Percentiles rank a stretch among this genome's conserved stretches.
Conservation (phyloP, 1,140 invertebrate genomes). For the Dendroctonus ponderosae region DNA sequence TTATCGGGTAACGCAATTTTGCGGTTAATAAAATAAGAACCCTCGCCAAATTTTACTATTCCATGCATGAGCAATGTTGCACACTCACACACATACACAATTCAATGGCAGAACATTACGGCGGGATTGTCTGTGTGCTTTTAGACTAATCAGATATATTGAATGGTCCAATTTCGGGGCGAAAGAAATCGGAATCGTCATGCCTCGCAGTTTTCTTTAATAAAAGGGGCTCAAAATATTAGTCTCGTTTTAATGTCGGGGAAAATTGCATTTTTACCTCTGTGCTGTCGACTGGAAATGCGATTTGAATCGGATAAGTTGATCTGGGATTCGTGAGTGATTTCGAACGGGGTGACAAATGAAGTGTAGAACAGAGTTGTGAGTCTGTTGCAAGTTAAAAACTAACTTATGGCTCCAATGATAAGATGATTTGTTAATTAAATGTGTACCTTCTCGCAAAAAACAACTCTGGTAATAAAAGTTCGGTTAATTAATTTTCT, state of each 20-base stretch:
- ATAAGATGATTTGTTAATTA: too few species aligned
- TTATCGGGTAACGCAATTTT: slow-evolving; percentile 25
- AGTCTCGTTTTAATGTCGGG: slow-evolving; percentile 23
- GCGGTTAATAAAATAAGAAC: slow-evolving; percentile 31
- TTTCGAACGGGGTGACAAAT: too few species aligned
- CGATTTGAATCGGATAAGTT: background rate
- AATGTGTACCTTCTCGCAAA: too few species aligned
- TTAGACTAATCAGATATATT: slow-evolving; percentile 29
- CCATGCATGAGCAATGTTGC: slow-evolving; percentile 31
- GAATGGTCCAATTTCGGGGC: slow-evolving; percentile 27
- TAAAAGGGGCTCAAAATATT: slow-evolving; percentile 24
- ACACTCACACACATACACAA: slow-evolving; percentile 2
- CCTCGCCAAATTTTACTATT: slow-evolving; percentile 18
- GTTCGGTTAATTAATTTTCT: too few species aligned
- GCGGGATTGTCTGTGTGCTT: slow-evolving; percentile 10
- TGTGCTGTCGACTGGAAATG: slow-evolving; percentile 16
- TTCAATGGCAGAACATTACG: slow-evolving; percentile 17
- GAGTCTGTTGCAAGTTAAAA: too few species aligned
- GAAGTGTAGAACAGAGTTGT: too few species aligned
- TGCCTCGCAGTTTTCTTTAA: slow-evolving; percentile 29
- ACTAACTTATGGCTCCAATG: too few species aligned
- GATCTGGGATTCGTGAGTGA: background rate
- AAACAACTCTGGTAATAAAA: too few species aligned
- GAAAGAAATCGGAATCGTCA: slow-evolving; percentile 23
- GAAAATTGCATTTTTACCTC: slow-evolving; percentile 29